Base-by-base conservation (phyloP, 2,797 vertebrate species). In the Streptopelia turtur region DNA sequence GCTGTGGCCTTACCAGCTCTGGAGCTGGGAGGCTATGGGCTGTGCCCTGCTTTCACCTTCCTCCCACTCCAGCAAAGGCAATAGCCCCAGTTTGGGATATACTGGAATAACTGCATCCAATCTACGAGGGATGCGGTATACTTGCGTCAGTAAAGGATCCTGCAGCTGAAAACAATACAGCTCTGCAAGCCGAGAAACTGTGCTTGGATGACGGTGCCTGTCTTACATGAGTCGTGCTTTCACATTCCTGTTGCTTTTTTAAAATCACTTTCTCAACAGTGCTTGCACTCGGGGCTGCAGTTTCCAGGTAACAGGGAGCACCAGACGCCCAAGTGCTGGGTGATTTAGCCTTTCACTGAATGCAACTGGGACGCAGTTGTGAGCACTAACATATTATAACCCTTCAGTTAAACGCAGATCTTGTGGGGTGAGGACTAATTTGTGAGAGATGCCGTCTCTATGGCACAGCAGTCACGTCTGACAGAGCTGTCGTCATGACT, bases 271-370 rank as follows among this genome's bases (percentile, higher is more conserved):
- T 88, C 60, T 92, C 37, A 78, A 75, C 28, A 65, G 55, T 6
- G 23, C 56, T 53, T 70, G 59, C 25, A 23, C 77, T 95, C 23
- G 50, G 75, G 57, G 60, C 71, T 97, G 41, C 83, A 94, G 96
- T 96, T 95, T 95, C 95, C 95, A 92, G 91, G 95, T 96, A 94
- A 93, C 94, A 37, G 59, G 66, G 83, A 94, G 74, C 91, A 86
- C 63, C 28, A 84, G 57, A n/a, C 0, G 4, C 82, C 69, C 72
- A 77, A 70, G 53, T 5, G 1, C 52, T n/a, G 43, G 47, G 27
- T 72, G 80, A 77, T 79, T 82, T 68, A 70, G 70, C 71, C 64
- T 92, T 91, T 70, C 52, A 43, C 59, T 71, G 49, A 68, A 55
- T 49, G 60, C 50, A 55, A 6, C 71, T 64, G 89, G 57, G 59